phyloP scores from a whole-genome alignment of 2,888 invertebrate genomes.

The Habrosyne pyritoides region DNA sequence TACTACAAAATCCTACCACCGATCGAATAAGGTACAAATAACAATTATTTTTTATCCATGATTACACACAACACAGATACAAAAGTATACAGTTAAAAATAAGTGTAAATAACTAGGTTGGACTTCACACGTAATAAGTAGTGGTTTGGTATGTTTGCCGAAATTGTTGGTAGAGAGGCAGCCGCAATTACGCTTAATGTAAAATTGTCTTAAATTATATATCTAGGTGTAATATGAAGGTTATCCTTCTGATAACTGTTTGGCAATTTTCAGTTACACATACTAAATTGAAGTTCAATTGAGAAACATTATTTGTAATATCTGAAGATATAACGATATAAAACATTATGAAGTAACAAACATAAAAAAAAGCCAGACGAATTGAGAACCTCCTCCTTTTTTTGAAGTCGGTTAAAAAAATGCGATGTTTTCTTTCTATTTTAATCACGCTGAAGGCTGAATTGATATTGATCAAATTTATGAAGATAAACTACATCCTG shows the following conservation, averaged over 20 bases:
- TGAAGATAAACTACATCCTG: too few relatives aligned
- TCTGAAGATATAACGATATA: neutral
- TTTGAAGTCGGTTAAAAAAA: too few relatives aligned
- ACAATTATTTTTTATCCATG: too few relatives aligned
- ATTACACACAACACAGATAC: neutral
- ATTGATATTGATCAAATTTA: too few relatives aligned
- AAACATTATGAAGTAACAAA: neutral
- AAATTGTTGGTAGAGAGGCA: neutral
- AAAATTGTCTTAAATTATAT: constrained; percentile 3
- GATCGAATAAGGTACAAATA: too few relatives aligned
- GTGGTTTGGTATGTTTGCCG: neutral
- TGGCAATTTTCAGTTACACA: neutral
- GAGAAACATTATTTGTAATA: neutral
- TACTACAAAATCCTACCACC: too few relatives aligned
- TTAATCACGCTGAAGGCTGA: too few relatives aligned
- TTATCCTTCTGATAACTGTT: neutral
- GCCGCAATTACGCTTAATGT: neutral
- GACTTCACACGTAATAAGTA: neutral
- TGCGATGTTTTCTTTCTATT: too few relatives aligned
- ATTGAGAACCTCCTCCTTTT: too few relatives aligned
- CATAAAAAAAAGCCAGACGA: too few relatives aligned
- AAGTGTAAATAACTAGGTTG: neutral
- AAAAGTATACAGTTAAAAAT: neutral
- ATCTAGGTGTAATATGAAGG: neutral
- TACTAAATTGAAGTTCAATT: neutral